Conservation (phyloP, 2,888 invertebrate species). For the Caenorhabditis sp. region DNA sequence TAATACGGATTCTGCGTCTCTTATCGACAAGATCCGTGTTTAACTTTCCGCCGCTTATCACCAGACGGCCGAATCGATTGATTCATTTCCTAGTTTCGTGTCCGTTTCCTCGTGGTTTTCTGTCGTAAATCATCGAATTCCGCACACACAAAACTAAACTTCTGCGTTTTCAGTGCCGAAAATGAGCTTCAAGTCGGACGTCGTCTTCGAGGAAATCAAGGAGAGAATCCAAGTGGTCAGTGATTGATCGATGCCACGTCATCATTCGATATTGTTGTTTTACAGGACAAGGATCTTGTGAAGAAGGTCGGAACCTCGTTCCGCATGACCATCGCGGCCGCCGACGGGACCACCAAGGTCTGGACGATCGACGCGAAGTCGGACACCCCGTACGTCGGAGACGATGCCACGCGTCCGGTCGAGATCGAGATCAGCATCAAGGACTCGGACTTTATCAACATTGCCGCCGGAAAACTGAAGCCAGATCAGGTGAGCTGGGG, state of each 20-base stretch:
- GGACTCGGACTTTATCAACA: conserved; percentile 90
- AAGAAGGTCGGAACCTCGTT: conserved; percentile 89
- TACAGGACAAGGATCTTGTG: conserved; percentile 83
- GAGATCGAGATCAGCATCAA: conserved; percentile 85
- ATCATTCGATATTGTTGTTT: neutral
- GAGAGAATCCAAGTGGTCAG: conserved; percentile 66
- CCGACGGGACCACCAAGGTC: conserved; percentile 86
- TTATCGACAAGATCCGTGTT: too few species aligned
- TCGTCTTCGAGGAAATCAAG: conserved; percentile 88
- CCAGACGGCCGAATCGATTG: too few species aligned
- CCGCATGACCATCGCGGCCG: conserved; percentile 87
- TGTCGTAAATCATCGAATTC: too few species aligned
- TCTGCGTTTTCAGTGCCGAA: too few species aligned
- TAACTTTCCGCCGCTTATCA: too few species aligned
- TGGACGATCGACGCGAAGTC: conserved; percentile 88
- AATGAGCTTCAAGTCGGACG: conserved; percentile 85
- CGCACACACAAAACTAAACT: too few species aligned
- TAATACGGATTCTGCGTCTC: too few species aligned
- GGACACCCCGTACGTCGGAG: conserved; percentile 62
- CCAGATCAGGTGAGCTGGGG: conserved; percentile 89
- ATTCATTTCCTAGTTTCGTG: too few species aligned
- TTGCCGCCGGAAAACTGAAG: conserved; percentile 92
- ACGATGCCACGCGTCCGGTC: conserved; percentile 61
- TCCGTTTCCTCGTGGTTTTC: too few species aligned
- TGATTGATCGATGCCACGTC: neutral